Evolutionary conservation across 2,888 invertebrate genomes (phyloP), one percentile per base, ranked within the genome.

Genomic region (Buathra laborator): DNA sequence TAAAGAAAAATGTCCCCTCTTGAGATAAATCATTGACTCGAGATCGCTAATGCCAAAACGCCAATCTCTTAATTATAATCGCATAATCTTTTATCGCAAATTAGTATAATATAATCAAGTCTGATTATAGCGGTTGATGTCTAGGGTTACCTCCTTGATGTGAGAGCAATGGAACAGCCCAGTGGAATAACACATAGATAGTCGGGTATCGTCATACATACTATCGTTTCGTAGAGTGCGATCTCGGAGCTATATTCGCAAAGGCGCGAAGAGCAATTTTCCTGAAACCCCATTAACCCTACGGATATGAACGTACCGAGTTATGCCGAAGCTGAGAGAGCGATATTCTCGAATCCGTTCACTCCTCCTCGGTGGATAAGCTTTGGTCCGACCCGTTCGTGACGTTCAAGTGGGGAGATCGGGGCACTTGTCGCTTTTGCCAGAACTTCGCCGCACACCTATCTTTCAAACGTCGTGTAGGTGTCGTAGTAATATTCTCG

Each of bases 211-310:
- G 59, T 48, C 59, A 24, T 62, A 24, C 12, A 16, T 68, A 48
- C 14, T 32, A 10, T 16, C 48, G 59, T 75, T 79, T 86, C 37
- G 5, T 79, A 85, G 86, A 86, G 86, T 86, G 83, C 84, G 37
- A 0, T 87, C 87, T 84, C 71, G 80, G 87, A 75, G 86, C 86
- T 3, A n/a, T 24, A 24, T 81, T 88, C 88, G 86, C 87, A 88
- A 37, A 90, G 90, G 90, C 89, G 90, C 89, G 89, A 90, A 89
- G 84, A 37, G 91, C 90, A 92, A 92, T 92, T 92, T 92, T 89
- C 90, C 88, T 90, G 89, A 90, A 92, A 91, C 90, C 90, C 91
- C 91, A 92, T 92, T 92, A 91, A 92, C 90, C 90, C 91, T 89
- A 88, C 86, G 85, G 84, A 90, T 90, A 91, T 91, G 90, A 90